These are phyloP conservation scores for Syngnathus floridae DNA, from an alignment of 2,113 vertebrate species.

Conservation along the genomic window DNA sequence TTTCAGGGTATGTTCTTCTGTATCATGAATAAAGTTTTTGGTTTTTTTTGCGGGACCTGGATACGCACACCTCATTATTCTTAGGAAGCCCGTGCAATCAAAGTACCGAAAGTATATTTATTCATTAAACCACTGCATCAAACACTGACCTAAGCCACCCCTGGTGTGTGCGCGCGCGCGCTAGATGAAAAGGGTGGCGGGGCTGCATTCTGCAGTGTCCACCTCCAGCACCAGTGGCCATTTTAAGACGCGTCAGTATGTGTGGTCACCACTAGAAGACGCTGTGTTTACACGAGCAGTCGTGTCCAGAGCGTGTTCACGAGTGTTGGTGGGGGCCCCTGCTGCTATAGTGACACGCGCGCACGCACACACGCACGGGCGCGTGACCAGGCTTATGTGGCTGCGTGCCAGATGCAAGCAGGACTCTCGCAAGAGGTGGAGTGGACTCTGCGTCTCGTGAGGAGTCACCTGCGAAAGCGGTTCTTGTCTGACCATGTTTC, in stretches of 20 bases:
- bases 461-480: conserved; percentile 55
- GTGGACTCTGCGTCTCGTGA: conserved; percentile 67
- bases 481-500: neutral
- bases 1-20: conserved; percentile 24
- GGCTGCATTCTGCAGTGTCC: conserved; percentile 57
- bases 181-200: neutral
- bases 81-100: neutral
- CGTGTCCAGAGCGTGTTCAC: conserved; percentile 53
- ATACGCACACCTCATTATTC: neutral
- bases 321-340: conserved; percentile 60
- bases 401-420: conserved; percentile 75
- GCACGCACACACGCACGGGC: conserved; percentile 10
- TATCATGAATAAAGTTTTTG: conserved; percentile 60
- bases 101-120: neutral
- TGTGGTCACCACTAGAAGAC: conserved; percentile 59
- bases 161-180: conserved; percentile 1
- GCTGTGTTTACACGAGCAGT: conserved; percentile 56
- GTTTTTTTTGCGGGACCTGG: conserved; percentile 28
- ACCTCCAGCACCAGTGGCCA: conserved; percentile 53
- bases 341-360: conserved; percentile 63
- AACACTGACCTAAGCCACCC: conserved; percentile 6
- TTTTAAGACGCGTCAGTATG: conserved; percentile 54
- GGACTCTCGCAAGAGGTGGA: conserved; percentile 82
- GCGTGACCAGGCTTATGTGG: conserved; percentile 80
- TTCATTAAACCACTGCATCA: neutral